phyloP scores from a whole-genome alignment of 1,140 invertebrate species.

The Oppia nitens region DNA sequence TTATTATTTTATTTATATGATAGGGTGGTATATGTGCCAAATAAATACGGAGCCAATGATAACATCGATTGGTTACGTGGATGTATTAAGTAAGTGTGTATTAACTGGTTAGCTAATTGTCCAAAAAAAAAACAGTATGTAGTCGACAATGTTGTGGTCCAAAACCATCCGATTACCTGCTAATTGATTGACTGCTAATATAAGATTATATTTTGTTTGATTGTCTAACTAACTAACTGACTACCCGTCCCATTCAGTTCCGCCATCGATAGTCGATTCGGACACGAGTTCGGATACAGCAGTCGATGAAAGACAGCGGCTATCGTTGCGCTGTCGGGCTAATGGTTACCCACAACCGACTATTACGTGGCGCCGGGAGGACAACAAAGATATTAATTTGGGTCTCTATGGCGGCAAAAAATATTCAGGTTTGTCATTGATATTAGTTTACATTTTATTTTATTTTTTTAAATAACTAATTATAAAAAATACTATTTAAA shows the following conservation, averaged over 20 bases:
- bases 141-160: no score
- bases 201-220: no score
- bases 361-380: constrained; percentile 69
- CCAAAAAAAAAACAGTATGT: not conserved
- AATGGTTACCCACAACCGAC: constrained; percentile 62
- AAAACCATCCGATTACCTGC: no score
- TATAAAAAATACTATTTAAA: no score
- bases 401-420: constrained; percentile 20
- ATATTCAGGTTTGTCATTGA: constrained; percentile 16
- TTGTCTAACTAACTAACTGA: no score
- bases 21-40: constrained; percentile 92
- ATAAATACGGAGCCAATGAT: constrained; percentile 82
- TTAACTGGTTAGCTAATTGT: not conserved
- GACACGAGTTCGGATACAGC: constrained; percentile 63
- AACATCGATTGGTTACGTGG: constrained; percentile 72
- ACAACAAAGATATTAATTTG: constrained; percentile 47
- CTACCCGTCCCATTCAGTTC: constrained; percentile 22
- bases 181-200: no score
- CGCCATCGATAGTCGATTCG: constrained; percentile 39
- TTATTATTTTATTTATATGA: constrained; percentile 71
- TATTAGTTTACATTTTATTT: no score
- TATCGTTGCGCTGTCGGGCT: constrained; percentile 47
- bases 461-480: not conserved
- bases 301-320: constrained; percentile 56
- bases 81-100: constrained; percentile 66